Evolutionary conservation across 2,113 vertebrate species (phyloP).

Genomic region (Protomyctophum bolini): DNA sequence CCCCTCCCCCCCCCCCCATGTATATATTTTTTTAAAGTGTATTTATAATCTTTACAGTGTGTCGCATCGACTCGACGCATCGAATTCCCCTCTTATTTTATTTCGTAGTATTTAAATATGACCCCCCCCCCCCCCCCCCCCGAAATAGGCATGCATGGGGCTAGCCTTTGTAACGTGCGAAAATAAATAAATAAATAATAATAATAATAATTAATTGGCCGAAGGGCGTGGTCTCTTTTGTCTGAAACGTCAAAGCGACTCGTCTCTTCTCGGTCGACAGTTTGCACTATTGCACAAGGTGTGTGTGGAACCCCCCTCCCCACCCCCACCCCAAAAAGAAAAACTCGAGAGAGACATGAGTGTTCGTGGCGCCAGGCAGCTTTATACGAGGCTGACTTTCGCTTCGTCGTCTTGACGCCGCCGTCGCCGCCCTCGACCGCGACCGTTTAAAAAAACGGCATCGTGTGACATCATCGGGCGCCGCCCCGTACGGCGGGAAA

Average conservation of each 20-base stretch:
- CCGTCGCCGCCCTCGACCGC: no score
- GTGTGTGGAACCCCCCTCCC: not conserved
- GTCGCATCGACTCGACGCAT: constrained; percentile 48
- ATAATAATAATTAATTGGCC: no score
- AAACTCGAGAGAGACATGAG: no score
- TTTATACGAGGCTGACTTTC: no score
- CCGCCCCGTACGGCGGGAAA: no score
- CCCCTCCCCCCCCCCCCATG: no score
- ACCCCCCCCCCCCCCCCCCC: not conserved
- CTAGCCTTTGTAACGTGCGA: constrained; percentile 12
- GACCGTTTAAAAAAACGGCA: no score
- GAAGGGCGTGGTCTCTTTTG: not conserved
- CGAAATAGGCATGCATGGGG: constrained; percentile 24
- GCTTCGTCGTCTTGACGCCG: no score
- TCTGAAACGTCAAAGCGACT: constrained; percentile 1
- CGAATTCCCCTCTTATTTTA: not conserved
- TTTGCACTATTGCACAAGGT: constrained; percentile 53
- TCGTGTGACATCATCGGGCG: no score
- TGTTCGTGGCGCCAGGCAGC: no score
- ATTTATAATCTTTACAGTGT: constrained; percentile 81
- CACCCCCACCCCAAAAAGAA: no score
- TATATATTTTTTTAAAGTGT: constrained; percentile 75
- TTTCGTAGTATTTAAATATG: constrained; percentile 31
- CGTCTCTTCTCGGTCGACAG: constrained; percentile 29
- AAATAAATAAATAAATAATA: not conserved